These are phyloP conservation scores for Pectinophora gossypiella DNA, from an alignment of 1,140 invertebrate species.

Conservation along the genomic window DNA sequence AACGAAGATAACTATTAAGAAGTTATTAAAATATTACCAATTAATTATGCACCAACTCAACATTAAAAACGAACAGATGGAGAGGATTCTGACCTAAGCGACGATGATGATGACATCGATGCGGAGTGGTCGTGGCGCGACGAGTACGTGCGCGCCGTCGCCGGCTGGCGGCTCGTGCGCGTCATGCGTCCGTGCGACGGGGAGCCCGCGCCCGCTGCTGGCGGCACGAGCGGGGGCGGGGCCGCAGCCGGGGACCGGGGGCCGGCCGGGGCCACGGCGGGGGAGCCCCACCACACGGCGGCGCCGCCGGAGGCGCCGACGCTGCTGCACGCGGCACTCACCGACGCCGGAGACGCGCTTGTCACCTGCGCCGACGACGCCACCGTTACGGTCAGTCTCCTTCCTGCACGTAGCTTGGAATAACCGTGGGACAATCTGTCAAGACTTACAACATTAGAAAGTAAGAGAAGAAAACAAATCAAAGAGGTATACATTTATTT, in stretches of 20 bases:
- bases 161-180: background rate
- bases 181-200: background rate
- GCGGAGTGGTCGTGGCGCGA: background rate
- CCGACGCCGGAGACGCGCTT: background rate
- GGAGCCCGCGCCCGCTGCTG: background rate
- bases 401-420: too few relatives aligned
- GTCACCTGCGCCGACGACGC: conserved; percentile 16
- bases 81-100: too few relatives aligned
- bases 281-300: background rate
- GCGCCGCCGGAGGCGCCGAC: conserved; percentile 5
- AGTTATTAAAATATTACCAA: too few relatives aligned
- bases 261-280: background rate
- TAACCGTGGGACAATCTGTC: too few relatives aligned
- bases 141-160: background rate
- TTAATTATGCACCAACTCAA: too few relatives aligned
- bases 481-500: too few relatives aligned
- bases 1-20: too few relatives aligned
- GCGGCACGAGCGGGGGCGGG: background rate
- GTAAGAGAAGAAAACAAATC: too few relatives aligned
- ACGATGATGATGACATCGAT: too few relatives aligned
- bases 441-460: too few relatives aligned
- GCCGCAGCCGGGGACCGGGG: conserved; percentile 14
- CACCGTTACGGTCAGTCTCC: conserved; percentile 20
- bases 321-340: conserved; percentile 20
- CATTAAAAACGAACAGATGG: too few relatives aligned